These are phyloP conservation scores for Penaeus monodon DNA, from an alignment of 2,888 invertebrate species.

Conservation along the genomic window DNA sequence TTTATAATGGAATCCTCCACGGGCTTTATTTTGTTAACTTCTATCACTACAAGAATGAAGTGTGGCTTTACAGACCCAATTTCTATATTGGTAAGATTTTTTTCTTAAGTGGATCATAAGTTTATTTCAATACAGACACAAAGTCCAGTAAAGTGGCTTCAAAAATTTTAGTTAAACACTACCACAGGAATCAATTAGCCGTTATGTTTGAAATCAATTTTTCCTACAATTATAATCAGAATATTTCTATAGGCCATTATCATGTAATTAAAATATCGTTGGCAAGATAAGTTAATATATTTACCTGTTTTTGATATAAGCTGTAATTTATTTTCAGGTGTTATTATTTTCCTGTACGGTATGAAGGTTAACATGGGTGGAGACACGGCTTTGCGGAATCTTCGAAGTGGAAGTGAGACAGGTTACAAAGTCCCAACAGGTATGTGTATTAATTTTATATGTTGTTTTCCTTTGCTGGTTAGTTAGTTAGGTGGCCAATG, in stretches of 20 bases:
- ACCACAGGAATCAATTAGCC: too few species aligned
- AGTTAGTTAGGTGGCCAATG: neutral
- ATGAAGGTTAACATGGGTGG: slow-evolving; percentile 55
- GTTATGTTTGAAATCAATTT: too few species aligned
- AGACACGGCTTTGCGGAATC: slow-evolving; percentile 41
- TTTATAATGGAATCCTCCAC: slow-evolving; percentile 59
- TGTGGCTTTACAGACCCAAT: slow-evolving; percentile 56
- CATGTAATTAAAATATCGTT: too few species aligned
- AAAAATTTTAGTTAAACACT: too few species aligned
- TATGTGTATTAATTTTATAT: slow-evolving; percentile 1
- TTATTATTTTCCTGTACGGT: slow-evolving; percentile 52
- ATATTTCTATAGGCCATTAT: too few species aligned
- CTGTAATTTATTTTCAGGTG: slow-evolving; percentile 36
- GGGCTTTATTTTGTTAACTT: slow-evolving; percentile 58
- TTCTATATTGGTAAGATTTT: slow-evolving; percentile 61
- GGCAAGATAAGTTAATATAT: neutral
- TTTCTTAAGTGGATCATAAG: too few species aligned
- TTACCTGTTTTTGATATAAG: neutral
- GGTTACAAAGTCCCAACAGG: slow-evolving; percentile 52
- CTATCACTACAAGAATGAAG: slow-evolving; percentile 54
- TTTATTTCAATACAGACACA: too few species aligned
- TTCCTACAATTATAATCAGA: too few species aligned
- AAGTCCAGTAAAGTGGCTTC: too few species aligned
- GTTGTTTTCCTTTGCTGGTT: too few species aligned
- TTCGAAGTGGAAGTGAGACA: slow-evolving; percentile 11